Evolutionary conservation across 1,140 invertebrate genomes (phyloP).

Genomic region (Pseudomyrmex cubaensis): DNA sequence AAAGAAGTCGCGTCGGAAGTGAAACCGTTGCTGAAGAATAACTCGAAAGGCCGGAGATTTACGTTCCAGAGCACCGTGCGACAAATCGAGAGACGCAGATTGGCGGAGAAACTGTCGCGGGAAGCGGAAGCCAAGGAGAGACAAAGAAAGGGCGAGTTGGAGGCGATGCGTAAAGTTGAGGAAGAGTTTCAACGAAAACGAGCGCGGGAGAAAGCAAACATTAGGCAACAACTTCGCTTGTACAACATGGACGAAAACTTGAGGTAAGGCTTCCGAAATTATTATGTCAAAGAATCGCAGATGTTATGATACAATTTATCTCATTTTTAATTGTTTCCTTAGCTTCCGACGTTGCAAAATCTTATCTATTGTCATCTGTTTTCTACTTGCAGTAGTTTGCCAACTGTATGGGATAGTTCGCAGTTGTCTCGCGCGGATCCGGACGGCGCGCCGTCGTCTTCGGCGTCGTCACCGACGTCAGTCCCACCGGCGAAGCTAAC

Average conservation of each 20-base stretch:
- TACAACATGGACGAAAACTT: conserved; percentile 86
- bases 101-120: conserved; percentile 90
- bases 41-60: conserved; percentile 88
- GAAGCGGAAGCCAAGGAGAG: conserved; percentile 92
- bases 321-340: neutral
- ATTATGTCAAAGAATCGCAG: no score
- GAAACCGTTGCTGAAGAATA: conserved; percentile 68
- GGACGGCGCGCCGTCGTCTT: conserved; percentile 87
- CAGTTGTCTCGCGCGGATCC: conserved; percentile 86
- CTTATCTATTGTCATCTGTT: neutral
- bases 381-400: conserved; percentile 74
- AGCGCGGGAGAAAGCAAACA: conserved; percentile 90
- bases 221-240: conserved; percentile 90
- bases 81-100: conserved; percentile 89
- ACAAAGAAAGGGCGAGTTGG: conserved; percentile 90
- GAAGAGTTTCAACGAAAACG: conserved; percentile 91
- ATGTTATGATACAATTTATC: neutral
- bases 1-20: conserved; percentile 68
- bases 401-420: conserved; percentile 74
- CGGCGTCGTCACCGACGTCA: conserved; percentile 80
- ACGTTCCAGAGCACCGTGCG: conserved; percentile 93
- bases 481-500: conserved; percentile 69
- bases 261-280: conserved; percentile 71
- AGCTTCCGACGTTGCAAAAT: no score
- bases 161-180: conserved; percentile 91